Evolutionary conservation across 2,888 invertebrate species (phyloP).

Genomic region (Euclidia mi): DNA sequence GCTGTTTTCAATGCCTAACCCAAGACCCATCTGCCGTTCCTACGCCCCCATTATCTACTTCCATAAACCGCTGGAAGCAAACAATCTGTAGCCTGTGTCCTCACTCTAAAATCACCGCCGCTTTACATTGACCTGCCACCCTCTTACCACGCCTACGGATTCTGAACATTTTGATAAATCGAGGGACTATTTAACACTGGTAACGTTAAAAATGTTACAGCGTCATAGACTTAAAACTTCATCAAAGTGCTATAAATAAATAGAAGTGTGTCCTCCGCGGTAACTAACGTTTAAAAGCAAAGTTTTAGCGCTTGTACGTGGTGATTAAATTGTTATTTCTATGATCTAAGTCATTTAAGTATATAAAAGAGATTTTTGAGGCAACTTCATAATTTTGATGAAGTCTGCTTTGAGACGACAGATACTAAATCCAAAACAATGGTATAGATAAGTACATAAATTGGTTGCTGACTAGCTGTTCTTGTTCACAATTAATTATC

Average conservation of each 20-base stretch:
- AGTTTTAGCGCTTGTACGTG: slow-evolving; percentile 52
- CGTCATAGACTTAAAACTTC: slow-evolving; percentile 76
- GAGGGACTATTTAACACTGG: slow-evolving; percentile 59
- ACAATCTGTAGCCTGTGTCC: slow-evolving; percentile 79
- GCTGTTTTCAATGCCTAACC: slow-evolving; percentile 62
- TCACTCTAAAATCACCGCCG: slow-evolving; percentile 72
- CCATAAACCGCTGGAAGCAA: slow-evolving; percentile 83
- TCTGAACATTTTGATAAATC: slow-evolving; percentile 18
- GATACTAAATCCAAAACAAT: too few relatives aligned
- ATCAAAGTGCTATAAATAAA: slow-evolving; percentile 80
- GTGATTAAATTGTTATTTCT: slow-evolving; percentile 42
- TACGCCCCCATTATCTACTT: slow-evolving; percentile 79
- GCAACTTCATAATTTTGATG: background rate
- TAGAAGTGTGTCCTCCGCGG: slow-evolving; percentile 60
- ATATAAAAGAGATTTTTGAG: slow-evolving; percentile 13
- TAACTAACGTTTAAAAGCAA: slow-evolving; percentile 53
- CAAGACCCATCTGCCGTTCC: slow-evolving; percentile 80
- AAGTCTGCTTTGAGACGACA: too few relatives aligned
- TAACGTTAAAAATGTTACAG: slow-evolving; percentile 71
- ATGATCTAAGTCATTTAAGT: too few relatives aligned
- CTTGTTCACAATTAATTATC: too few relatives aligned
- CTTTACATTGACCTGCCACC: slow-evolving; percentile 53
- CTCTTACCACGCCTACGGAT: slow-evolving; percentile 16
- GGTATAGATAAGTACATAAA: too few relatives aligned
- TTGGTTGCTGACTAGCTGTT: too few relatives aligned